Percentiles rank a stretch among this genome's conserved stretches.
phyloP scores from a whole-genome alignment of 2,888 invertebrate genomes.

The Orthosia cruda region DNA sequence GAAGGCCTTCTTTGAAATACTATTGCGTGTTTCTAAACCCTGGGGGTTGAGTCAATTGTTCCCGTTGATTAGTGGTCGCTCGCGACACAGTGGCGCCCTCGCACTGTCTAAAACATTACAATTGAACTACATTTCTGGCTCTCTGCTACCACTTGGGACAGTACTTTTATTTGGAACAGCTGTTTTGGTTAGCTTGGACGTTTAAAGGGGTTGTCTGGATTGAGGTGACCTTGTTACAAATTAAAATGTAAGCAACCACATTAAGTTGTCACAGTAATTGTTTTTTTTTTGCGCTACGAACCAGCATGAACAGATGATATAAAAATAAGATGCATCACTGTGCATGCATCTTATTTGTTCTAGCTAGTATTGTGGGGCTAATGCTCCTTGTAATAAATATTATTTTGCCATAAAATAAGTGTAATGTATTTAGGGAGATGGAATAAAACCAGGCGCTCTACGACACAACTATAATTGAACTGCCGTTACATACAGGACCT shows the following conservation, averaged over 20 bases:
- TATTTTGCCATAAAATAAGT: neutral
- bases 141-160: neutral
- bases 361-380: neutral
- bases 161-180: slow-evolving; percentile 29
- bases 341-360: neutral
- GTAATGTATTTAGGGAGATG: no score
- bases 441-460: no score
- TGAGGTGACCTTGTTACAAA: neutral
- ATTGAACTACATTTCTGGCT: slow-evolving; percentile 24
- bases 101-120: slow-evolving; percentile 63
- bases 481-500: no score
- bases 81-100: slow-evolving; percentile 79
- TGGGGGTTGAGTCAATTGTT: slow-evolving; percentile 67
- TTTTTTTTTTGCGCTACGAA: no score
- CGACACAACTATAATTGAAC: no score
- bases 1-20: slow-evolving; percentile 69
- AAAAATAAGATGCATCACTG: no score
- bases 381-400: neutral
- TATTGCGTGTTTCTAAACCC: slow-evolving; percentile 75
- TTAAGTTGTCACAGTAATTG: neutral
- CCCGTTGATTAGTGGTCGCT: slow-evolving; percentile 77
- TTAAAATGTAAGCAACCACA: neutral
- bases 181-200: slow-evolving; percentile 17
- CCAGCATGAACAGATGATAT: no score
- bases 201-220: slow-evolving; percentile 9